Evolutionary conservation across 2,888 invertebrate species (phyloP).

Genomic region (Patella pellucida): DNA sequence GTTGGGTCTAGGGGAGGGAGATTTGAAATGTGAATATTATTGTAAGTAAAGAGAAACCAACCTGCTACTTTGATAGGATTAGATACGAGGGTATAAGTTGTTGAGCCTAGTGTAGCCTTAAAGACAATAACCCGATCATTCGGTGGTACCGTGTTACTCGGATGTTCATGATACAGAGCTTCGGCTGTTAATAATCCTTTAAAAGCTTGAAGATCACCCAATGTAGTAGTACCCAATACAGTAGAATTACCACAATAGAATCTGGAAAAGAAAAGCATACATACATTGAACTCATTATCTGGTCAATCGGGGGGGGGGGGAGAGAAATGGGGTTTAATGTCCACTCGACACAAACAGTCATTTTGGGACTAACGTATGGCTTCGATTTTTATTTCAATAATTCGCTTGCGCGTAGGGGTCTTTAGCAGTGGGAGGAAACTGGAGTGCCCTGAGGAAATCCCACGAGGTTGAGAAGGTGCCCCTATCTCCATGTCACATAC

Average conservation of each 20-base stretch:
- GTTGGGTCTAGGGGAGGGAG: too few relatives aligned
- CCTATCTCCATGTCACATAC: too few relatives aligned
- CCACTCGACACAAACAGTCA: too few relatives aligned
- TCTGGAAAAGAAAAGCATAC: not conserved
- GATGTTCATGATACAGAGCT: conserved; percentile 25
- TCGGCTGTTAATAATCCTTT: conserved; percentile 20
- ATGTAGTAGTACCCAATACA: not conserved
- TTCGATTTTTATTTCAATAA: too few relatives aligned
- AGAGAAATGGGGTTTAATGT: too few relatives aligned
- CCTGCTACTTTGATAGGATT: conserved; percentile 37
- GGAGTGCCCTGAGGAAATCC: too few relatives aligned
- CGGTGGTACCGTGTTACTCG: conserved; percentile 18
- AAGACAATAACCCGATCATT: conserved; percentile 27
- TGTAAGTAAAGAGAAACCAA: conserved; percentile 26
- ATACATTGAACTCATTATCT: not conserved
- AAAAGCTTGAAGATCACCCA: not conserved
- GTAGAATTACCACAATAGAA: conserved; percentile 18
- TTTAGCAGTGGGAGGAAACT: too few relatives aligned
- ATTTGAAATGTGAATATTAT: too few relatives aligned
- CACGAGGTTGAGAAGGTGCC: too few relatives aligned
- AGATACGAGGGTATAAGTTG: conserved; percentile 22
- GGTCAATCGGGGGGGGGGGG: too few relatives aligned
- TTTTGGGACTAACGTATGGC: too few relatives aligned
- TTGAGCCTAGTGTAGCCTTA: conserved; percentile 20
- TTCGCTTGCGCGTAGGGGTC: too few relatives aligned